These are phyloP conservation scores for Drosophila navojoa DNA, from an alignment of 1,140 invertebrate genomes.

Conservation along the genomic window DNA sequence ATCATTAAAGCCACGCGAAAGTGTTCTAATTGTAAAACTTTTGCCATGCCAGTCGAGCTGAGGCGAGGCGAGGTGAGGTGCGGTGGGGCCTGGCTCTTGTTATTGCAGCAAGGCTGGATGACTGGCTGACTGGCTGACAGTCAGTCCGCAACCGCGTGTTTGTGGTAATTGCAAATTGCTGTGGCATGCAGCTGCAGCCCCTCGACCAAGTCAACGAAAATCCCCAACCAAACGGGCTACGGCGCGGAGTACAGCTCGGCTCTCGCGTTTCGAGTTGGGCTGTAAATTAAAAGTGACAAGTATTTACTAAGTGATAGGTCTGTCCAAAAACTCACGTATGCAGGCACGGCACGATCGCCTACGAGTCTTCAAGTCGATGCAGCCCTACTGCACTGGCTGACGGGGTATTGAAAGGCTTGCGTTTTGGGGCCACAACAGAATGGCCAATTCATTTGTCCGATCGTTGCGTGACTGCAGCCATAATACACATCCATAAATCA, in stretches of 20 bases:
- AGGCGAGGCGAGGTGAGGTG: not conserved
- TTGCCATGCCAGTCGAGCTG: constrained; percentile 45
- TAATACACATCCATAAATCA: constrained; percentile 9
- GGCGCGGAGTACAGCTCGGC: constrained; percentile 17
- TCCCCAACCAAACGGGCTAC: not conserved
- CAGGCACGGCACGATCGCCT: too few relatives aligned
- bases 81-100: not conserved
- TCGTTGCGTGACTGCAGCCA: constrained; percentile 47
- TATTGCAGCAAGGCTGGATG: not conserved
- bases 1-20: constrained; percentile 77
- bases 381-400: not conserved
- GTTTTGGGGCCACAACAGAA: not conserved
- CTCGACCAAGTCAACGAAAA: constrained; percentile 1
- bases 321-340: too few relatives aligned
- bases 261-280: constrained; percentile 32
- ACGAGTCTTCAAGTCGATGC: too few relatives aligned
- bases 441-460: constrained; percentile 47
- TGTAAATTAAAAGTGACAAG: constrained; percentile 84
- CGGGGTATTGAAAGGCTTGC: not conserved
- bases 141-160: constrained; percentile 59
- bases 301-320: constrained; percentile 73
- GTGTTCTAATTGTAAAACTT: constrained; percentile 80
- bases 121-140: not conserved
- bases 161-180: constrained; percentile 80
- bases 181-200: constrained; percentile 64